phyloP scores from a whole-genome alignment of 2,888 invertebrate genomes.

The Anthophora plumipes region DNA sequence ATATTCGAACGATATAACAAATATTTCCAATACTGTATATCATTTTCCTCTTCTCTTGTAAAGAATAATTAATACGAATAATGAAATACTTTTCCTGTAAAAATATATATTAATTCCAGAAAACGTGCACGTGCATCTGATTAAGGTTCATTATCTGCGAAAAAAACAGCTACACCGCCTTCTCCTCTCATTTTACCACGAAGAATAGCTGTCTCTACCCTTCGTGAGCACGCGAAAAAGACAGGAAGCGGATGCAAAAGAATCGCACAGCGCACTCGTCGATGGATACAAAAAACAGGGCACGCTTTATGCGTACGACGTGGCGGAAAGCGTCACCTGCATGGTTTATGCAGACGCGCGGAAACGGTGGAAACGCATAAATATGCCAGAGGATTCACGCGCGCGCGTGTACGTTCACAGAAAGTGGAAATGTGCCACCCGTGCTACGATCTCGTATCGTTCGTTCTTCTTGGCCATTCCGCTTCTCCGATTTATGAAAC shows the following conservation, averaged over 20 bases:
- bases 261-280: constrained; percentile 8
- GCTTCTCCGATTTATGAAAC: constrained; percentile 41
- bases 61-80: too few relatives aligned
- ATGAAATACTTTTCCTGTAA: too few relatives aligned
- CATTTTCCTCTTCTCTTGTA: too few relatives aligned
- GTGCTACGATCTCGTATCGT: constrained; percentile 53
- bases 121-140: too few relatives aligned
- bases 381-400: constrained; percentile 53
- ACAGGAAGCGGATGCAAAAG: background rate
- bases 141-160: too few relatives aligned
- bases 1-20: too few relatives aligned
- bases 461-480: background rate
- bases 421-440: constrained; percentile 59
- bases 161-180: too few relatives aligned
- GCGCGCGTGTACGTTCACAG: constrained; percentile 45
- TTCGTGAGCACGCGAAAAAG: background rate
- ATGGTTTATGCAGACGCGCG: constrained; percentile 67
- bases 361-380: constrained; percentile 59
- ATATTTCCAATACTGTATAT: too few relatives aligned
- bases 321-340: constrained; percentile 14
- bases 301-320: constrained; percentile 60
- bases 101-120: too few relatives aligned
- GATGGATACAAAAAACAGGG: constrained; percentile 44
- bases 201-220: background rate
- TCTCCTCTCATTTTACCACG: background rate